Base-by-base conservation (phyloP, 2,888 invertebrate species). In the Drosophila parthenogenetica region DNA sequence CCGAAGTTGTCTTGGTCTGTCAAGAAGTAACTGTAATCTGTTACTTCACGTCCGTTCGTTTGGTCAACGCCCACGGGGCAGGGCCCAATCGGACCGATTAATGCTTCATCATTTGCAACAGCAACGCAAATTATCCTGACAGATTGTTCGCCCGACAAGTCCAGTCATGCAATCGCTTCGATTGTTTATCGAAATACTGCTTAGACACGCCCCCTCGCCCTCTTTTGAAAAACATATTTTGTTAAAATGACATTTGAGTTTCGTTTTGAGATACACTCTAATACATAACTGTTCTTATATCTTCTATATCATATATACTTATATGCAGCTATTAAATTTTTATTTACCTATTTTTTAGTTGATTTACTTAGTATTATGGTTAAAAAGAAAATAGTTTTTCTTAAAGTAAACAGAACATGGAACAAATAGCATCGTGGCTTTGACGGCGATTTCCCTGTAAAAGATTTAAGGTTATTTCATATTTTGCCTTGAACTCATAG, bases 101-200 rank as follows among this genome's bases (percentile, higher is more conserved):
- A 81, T 86, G 77, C 69, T 60, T 74, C 72, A 83, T 83, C 83
- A 86, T 83, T 83, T 83, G 81, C 73, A 69, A 71, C 62, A 73
- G 59, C 73, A 70, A 68, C 59, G 65, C 73, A 79, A 81, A 81
- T 81, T 80, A 79, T 79, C 54, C 60, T 39, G 50, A 48, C 45
- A 46, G 50, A 11, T 48, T 39, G 19, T 46, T 46, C 16, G 16
- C 49, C 22, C 39, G n/a, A 39, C 35, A 19, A 54, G 45, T 54
- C 66, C 25, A 51, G 45, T 58, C 51, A 51, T 32, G 22, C 59
- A 46, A 45, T 46, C 40, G 51, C 16, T 43, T 64, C 29, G 51
- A 32, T 65, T 65, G 43, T 45, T 19, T 35, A 64, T 65, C 16
- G 42, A 63, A 37, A 63, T 49, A 10, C 32, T 54, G 42, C 11